Evolutionary conservation across 2,888 invertebrate genomes (phyloP).

Genomic region (Griposia aprilina): DNA sequence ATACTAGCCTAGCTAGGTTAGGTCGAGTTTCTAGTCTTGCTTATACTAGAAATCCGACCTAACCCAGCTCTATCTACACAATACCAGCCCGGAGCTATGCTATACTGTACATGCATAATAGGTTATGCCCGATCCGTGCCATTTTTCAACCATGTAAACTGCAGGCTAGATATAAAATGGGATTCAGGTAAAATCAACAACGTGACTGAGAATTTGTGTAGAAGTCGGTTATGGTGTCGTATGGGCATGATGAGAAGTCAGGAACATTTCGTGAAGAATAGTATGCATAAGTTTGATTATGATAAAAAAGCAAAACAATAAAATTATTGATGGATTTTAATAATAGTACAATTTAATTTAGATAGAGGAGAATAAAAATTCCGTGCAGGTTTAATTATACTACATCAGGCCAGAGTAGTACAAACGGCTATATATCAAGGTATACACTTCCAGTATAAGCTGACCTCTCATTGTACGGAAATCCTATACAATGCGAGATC

Average conservation of each 20-base stretch:
- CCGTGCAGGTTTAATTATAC: no score
- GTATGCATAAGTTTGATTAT: no score
- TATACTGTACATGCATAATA: not conserved
- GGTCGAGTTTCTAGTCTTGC: slow-evolving; percentile 12
- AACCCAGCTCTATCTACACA: no score
- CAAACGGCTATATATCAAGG: no score
- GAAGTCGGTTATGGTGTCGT: not conserved
- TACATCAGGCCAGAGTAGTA: not conserved
- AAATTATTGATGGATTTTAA: not conserved
- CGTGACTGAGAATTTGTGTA: not conserved
- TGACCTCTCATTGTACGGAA: no score
- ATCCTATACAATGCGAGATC: no score
- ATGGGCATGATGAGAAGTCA: not conserved
- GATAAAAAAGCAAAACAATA: no score
- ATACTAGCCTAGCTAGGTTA: slow-evolving; percentile 16
- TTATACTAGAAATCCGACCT: no score
- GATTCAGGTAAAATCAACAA: not conserved
- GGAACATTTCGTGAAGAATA: not conserved
- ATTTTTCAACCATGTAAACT: slow-evolving; percentile 8
- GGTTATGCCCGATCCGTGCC: not conserved
- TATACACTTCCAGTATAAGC: no score
- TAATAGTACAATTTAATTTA: no score
- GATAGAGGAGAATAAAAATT: not conserved
- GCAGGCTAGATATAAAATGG: not conserved
- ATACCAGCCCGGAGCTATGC: slow-evolving; percentile 8